Percentiles rank a stretch among this genome's conserved stretches.
These are phyloP conservation scores for Anthoscopus minutus DNA, from an alignment of 2,113 vertebrate genomes.

Conservation along the genomic window DNA sequence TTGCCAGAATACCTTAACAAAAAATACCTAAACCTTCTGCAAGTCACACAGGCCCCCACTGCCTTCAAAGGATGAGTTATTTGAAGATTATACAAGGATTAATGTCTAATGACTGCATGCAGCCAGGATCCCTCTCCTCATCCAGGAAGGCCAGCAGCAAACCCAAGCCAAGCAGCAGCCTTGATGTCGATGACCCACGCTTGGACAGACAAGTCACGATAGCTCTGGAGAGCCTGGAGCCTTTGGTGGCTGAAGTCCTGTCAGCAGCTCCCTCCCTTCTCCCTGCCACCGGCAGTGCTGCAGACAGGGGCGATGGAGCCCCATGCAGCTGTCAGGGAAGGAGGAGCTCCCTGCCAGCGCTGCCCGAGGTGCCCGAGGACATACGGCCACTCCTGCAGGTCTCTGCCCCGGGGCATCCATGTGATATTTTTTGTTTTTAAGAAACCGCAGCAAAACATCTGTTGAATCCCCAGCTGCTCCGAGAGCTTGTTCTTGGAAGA, in stretches of 20 bases:
- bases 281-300: not conserved
- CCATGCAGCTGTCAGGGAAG: not conserved
- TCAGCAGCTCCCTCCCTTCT: not conserved
- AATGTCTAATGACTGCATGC: fast-evolving
- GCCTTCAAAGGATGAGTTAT: not conserved
- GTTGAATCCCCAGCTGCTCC: not conserved
- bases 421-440: fast-evolving
- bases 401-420: not conserved
- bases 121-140: not conserved
- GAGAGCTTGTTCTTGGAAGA: not conserved
- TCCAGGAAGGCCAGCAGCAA: not conserved
- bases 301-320: not conserved
- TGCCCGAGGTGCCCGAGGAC: not conserved
- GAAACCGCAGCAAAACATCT: not conserved
- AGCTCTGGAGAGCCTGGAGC: not conserved
- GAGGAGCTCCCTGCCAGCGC: not conserved
- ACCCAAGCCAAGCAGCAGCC: not conserved
- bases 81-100: not conserved
- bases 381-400: not conserved
- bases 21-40: not conserved
- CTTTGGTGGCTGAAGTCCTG: not conserved
- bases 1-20: not conserved
- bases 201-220: not conserved
- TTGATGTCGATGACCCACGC: not conserved
- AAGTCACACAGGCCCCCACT: not conserved